Base-by-base conservation (phyloP, 2,797 vertebrate species). In the Notoglanidium macrostoma region DNA sequence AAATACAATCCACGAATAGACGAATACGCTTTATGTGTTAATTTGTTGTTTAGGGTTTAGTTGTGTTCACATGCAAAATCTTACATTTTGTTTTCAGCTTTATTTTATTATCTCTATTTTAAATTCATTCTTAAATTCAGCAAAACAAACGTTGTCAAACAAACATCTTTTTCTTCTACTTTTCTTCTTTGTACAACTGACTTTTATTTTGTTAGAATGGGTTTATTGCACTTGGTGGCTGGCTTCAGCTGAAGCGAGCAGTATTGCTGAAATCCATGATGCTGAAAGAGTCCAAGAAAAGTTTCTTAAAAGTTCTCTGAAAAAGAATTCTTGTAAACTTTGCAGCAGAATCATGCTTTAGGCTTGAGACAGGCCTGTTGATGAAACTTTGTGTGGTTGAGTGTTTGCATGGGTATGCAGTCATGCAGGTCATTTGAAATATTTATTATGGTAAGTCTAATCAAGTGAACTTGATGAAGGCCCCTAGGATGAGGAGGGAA, bases 191-290 rank as follows among this genome's bases (percentile, higher is more conserved):
- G 17, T 5, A 78, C 32, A 29, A 23, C n/a, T 32, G 74, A 89
- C 88, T 87, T 84, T 90, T 90, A 90, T 86, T 49, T 89, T 90
- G 88, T 81, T 77, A 85, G 86, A 77, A 29, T 9, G 1, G 9
- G n/a, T n/a, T 61, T 73, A 32, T 35, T 46, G 17, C 11, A 12
- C 3, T 0, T 86, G 14, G 86, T 81, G 81, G 86, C 84, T 70
- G 83, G 70, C 86, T 90, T 86, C 86, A 54, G 46, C 61, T 54
- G 11, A 26, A 32, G 61, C 15, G 14, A 55, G 23, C 3, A n/a
- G 15, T 26, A 17, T 32, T 70, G 63, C 35, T 78, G 19, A 32
- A 29, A 61, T 63, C 40, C 12, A 32, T 17, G 40, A 15, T 76
- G 17, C 40, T 84, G 51, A 65, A 57, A 12, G 23, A 21, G 12